phyloP scores from a whole-genome alignment of 2,797 vertebrate genomes.

The Protosalanx chinensis region DNA sequence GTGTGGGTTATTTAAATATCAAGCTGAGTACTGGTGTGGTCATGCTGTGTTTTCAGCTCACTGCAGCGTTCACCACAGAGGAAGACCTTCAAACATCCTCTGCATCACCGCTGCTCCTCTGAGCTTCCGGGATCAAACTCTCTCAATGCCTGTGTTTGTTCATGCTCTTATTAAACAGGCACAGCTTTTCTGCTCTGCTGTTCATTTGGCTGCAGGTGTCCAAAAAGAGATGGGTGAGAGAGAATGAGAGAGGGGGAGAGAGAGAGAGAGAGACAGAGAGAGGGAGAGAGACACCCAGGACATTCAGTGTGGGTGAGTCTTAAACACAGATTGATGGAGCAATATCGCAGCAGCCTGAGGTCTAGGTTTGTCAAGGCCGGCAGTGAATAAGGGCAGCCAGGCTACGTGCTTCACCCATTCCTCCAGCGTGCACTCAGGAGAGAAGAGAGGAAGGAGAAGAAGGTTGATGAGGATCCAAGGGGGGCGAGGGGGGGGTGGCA shows the following conservation, averaged over 20 bases:
- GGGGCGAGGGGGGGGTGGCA: not conserved
- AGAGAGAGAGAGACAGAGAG: constrained; percentile 9
- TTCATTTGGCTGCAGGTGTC: constrained; percentile 70
- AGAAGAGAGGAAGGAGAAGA: constrained; percentile 3
- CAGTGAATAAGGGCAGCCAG: constrained; percentile 21
- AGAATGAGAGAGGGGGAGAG: constrained; percentile 13
- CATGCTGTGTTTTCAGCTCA: too few species aligned
- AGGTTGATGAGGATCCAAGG: not conserved
- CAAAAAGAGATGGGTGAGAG: constrained; percentile 56
- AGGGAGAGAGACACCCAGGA: constrained; percentile 49
- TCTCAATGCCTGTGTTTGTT: constrained; percentile 14
- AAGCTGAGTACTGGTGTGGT: too few species aligned
- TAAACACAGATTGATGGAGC: constrained; percentile 58
- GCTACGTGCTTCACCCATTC: not conserved
- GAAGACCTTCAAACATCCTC: not conserved
- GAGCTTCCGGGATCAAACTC: constrained; percentile 10
- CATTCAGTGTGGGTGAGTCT: constrained; percentile 59
- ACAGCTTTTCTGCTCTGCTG: constrained; percentile 62
- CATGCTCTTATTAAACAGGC: constrained; percentile 40
- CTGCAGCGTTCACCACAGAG: too few species aligned
- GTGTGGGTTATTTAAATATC: too few species aligned
- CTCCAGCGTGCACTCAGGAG: not conserved
- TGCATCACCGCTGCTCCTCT: not conserved
- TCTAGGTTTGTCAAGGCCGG: constrained; percentile 56
- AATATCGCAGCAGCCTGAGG: constrained; percentile 53